These are phyloP conservation scores for Phoxinus phoxinus DNA, from an alignment of 2,113 vertebrate species.

Conservation along the genomic window DNA sequence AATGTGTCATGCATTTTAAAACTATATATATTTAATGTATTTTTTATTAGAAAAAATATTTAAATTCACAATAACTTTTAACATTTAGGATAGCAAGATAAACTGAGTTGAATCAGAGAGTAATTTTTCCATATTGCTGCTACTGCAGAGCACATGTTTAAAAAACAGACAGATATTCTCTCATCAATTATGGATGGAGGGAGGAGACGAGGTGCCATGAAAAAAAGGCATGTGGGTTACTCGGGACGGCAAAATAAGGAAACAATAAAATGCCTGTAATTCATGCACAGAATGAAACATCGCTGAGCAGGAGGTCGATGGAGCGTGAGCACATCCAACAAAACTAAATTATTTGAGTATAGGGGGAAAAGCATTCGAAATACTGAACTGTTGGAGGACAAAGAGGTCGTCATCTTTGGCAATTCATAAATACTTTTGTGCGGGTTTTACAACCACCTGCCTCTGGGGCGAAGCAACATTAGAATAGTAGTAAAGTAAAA, in stretches of 20 bases:
- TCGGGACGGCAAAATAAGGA: not conserved
- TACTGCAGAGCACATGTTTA: slow-evolving; percentile 21
- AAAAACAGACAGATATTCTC: slow-evolving; percentile 12
- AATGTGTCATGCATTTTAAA: not conserved
- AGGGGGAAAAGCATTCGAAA: too few relatives aligned
- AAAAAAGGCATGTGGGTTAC: slow-evolving; percentile 23
- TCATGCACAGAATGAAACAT: slow-evolving; percentile 4
- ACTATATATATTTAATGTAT: not conserved
- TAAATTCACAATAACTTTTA: not conserved
- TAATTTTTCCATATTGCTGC: not conserved
- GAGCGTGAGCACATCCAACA: not conserved
- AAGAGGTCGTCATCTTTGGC: not conserved
- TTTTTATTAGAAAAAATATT: not conserved
- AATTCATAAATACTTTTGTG: slow-evolving; percentile 28
- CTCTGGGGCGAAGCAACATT: too few relatives aligned
- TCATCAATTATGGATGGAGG: slow-evolving; percentile 43
- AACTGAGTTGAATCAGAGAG: not conserved
- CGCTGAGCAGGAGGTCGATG: not conserved
- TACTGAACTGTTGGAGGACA: not conserved
- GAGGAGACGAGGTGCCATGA: slow-evolving; percentile 17
- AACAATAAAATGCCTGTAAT: not conserved
- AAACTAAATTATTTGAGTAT: slow-evolving; percentile 1
- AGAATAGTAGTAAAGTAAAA: too few relatives aligned
- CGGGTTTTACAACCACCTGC: too few relatives aligned
- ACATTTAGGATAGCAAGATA: not conserved